phyloP scores from a whole-genome alignment of 2,797 vertebrate species.

The Rhynchotus rufescens region DNA sequence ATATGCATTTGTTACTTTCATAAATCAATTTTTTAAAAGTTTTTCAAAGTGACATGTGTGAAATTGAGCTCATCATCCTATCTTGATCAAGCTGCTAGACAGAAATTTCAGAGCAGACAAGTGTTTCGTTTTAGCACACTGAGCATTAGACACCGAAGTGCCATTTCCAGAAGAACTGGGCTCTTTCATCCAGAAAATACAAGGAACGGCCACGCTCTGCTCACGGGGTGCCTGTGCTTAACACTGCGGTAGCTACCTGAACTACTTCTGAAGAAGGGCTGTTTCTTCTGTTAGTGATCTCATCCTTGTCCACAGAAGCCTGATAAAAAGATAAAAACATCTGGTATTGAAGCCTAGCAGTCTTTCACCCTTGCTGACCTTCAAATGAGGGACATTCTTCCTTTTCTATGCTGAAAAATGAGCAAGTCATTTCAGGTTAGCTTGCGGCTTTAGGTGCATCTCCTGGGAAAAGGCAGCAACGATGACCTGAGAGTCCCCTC shows the following conservation, averaged over 20 bases:
- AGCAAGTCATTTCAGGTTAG: not conserved
- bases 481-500: not conserved
- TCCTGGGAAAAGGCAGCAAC: not conserved
- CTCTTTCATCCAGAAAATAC: accelerated
- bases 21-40: not conserved
- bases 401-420: not conserved
- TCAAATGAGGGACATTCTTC: not conserved
- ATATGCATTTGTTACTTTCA: not conserved
- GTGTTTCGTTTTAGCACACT: accelerated
- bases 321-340: not conserved
- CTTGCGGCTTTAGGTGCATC: not conserved
- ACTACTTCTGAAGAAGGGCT: accelerated
- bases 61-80: not conserved
- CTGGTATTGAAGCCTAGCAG: not conserved
- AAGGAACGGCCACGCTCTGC: accelerated
- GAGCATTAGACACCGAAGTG: not conserved
- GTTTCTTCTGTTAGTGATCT: not conserved
- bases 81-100: not conserved
- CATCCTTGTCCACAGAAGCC: not conserved
- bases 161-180: not conserved
- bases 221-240: not conserved
- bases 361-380: not conserved
- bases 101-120: not conserved
- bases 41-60: not conserved
- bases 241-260: accelerated